phyloP scores from a whole-genome alignment of 2,888 invertebrate genomes.

The Crossocerus cetratus region DNA sequence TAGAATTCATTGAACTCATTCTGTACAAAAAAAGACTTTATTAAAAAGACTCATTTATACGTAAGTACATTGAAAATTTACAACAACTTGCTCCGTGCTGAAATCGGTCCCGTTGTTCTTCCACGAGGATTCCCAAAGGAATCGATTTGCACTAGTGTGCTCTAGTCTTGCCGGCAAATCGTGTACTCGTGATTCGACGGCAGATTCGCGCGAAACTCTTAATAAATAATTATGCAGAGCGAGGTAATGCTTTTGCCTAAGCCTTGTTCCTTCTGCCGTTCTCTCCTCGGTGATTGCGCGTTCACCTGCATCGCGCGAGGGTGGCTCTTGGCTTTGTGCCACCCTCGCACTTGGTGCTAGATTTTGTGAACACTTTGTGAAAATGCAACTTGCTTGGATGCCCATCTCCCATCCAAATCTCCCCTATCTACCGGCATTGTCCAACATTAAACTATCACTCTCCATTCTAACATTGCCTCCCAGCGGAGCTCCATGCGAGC shows the following conservation, averaged over 20 bases:
- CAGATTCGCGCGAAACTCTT: conserved; percentile 1
- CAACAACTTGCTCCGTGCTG: conserved; percentile 52
- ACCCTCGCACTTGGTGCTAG: not conserved
- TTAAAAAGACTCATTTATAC: conserved; percentile 66
- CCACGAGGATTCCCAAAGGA: conserved; percentile 5
- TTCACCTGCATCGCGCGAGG: not conserved
- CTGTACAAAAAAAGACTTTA: conserved; percentile 71
- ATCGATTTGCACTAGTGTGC: not conserved
- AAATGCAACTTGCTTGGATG: not conserved
- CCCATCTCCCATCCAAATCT: too few relatives aligned
- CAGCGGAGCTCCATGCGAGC: too few relatives aligned
- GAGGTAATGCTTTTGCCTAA: not conserved
- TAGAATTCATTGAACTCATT: not conserved
- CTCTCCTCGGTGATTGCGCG: not conserved
- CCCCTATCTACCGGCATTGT: too few relatives aligned
- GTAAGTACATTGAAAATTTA: conserved; percentile 64
- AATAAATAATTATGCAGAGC: conserved; percentile 33
- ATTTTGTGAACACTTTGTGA: not conserved
- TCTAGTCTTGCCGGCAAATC: not conserved
- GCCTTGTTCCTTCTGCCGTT: not conserved
- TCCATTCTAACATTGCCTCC: too few relatives aligned
- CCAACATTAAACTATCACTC: too few relatives aligned
- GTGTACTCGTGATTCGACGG: not conserved
- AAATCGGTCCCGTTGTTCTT: conserved; percentile 35
- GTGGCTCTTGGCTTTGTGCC: too few relatives aligned